Percentiles rank a stretch among this genome's conserved stretches.
Evolutionary conservation across 2,797 vertebrate species (phyloP).

Genomic region (Hippoglossus hippoglossus): DNA sequence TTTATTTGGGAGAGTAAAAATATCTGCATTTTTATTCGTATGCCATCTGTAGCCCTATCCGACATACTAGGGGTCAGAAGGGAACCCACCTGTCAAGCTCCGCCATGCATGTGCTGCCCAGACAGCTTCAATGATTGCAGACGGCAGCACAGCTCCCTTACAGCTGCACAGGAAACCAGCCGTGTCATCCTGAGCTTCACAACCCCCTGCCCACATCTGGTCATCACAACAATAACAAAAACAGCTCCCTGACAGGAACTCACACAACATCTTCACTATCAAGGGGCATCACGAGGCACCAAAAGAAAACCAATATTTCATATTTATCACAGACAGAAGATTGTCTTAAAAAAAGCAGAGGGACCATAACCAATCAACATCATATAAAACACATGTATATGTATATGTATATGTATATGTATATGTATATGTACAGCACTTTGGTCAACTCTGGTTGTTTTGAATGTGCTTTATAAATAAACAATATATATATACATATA

Average conservation of each 20-base stretch:
- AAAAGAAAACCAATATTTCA: not conserved
- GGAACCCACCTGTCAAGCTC: constrained; percentile 42
- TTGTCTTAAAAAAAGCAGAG: not conserved
- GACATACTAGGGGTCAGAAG: constrained; percentile 7
- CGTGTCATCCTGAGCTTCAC: constrained; percentile 34
- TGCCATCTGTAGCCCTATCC: constrained; percentile 10
- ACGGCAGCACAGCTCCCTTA: constrained; percentile 20
- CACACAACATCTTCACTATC: constrained; percentile 2
- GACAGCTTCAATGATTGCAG: constrained; percentile 40
- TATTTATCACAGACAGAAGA: not conserved
- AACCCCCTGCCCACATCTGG: constrained; percentile 32
- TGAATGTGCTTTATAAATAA: too few relatives aligned
- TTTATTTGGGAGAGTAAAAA: not conserved
- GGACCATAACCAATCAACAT: not conserved
- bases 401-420: too few relatives aligned
- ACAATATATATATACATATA: too few relatives aligned
- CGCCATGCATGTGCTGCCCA: constrained; percentile 35
- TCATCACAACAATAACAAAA: constrained; percentile 48
- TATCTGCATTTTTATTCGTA: not conserved
- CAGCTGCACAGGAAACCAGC: constrained; percentile 74
- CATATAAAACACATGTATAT: too few relatives aligned
- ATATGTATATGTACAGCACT: too few relatives aligned
- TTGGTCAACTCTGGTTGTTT: too few relatives aligned
- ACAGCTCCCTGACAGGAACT: constrained; percentile 3
- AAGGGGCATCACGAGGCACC: not conserved